Conservation (phyloP, 2,797 vertebrate species). For the Fundulus diaphanus region DNA sequence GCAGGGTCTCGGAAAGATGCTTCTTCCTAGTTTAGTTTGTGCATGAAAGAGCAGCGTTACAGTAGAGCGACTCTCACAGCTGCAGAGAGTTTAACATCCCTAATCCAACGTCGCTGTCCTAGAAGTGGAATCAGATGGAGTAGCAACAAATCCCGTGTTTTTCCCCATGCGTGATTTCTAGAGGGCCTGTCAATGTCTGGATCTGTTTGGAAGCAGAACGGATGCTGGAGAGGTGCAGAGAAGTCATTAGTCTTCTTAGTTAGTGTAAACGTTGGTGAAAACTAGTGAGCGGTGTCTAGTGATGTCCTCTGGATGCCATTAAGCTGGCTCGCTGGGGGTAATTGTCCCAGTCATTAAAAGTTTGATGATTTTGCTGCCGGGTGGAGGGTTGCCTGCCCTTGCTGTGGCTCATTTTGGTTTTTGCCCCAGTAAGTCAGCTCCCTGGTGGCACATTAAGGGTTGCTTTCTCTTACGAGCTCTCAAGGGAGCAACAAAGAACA, state of each 20-base stretch:
- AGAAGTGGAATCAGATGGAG: not conserved
- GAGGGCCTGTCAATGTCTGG: conserved; percentile 19
- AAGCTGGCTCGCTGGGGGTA: conserved; percentile 83
- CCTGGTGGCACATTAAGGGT: conserved; percentile 60
- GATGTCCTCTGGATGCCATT: conserved; percentile 83
- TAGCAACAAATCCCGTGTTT: conserved; percentile 45
- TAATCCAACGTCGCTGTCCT: not conserved
- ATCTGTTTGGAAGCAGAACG: conserved; percentile 21
- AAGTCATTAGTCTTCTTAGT: conserved; percentile 56
- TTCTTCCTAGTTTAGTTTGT: not conserved
- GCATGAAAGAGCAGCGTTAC: not conserved
- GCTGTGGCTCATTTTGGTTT: conserved; percentile 81
- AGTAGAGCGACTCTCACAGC: not conserved
- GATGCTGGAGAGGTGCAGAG: conserved; percentile 27
- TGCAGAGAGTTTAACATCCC: not conserved
- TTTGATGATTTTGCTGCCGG: conserved; percentile 85
- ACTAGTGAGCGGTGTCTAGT: conserved; percentile 66
- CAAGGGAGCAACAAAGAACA: conserved; percentile 50
- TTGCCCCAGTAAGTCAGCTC: conserved; percentile 70
- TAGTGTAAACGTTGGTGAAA: conserved; percentile 46
- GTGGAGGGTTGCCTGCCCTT: conserved; percentile 79
- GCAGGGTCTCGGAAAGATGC: not conserved
- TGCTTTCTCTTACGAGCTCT: conserved; percentile 48
- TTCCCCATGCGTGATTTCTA: conserved; percentile 34
- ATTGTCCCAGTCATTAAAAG: conserved; percentile 88